Evolutionary conservation across 1,140 invertebrate species (phyloP), one percentile per base, ranked within the genome.

Genomic region (Cotesia vestalis): DNA sequence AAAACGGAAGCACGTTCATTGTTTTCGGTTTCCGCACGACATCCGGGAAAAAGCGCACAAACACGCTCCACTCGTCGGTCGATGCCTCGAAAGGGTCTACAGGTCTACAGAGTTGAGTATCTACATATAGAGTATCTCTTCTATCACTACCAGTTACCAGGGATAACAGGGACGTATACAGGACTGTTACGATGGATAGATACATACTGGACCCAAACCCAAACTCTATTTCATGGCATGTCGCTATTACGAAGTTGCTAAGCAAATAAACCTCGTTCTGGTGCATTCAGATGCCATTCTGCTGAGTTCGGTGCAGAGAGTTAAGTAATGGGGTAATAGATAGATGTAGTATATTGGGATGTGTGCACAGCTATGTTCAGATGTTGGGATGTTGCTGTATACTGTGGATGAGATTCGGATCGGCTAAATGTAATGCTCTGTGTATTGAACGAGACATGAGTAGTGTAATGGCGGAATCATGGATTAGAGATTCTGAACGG

Each of bases 21-120:
- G 84, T 86, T 75, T 73, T 76, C 78, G 76, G 80, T 82, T 85
- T 86, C 84, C 85, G 84, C 78, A 80, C 76, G 78, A 78, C 83
- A 85, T 86, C 84, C 84, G 84, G 84, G 83, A 85, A 86, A 85
- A 85, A 81, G 78, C 69, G 61, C 63, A 73, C 72, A 57, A 68
- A 66, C 61, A 57, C 64, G 52, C 17, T 27, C 40, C 64, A 36
- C 17, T 27, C 40, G 11, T 46, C 63, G 73, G 72, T 64, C 74
- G 76, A 73, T 75, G 77, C 68, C 74, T 71, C 61, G 73, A 68
- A 1, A 27, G 27, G 27, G 27, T 27, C 27, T 27, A 27, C 27
- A 27, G 17, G 17, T 17, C 17, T 17, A 17, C 17, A 17, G 17
- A 17, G 17, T 27, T 2, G 27, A 2, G 3, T 27, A n/a, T n/a